A percentile compares a stretch with the other conserved stretches of the same genome.
These are phyloP conservation scores for Uromys caudimaculatus DNA, from an alignment of 2,797 vertebrate species.

Conservation along the genomic window DNA sequence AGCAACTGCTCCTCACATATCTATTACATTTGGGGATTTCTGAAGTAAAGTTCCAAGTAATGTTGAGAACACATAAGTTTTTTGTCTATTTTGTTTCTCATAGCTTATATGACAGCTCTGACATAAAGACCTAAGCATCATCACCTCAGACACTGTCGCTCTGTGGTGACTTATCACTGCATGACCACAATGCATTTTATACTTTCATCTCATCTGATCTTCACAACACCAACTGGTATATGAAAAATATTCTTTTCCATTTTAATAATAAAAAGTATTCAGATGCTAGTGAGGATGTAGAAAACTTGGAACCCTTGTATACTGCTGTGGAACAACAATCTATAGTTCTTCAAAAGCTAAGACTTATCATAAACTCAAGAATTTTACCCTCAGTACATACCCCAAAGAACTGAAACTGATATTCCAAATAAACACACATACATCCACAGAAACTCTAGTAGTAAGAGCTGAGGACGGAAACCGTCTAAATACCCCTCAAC, in stretches of 20 bases:
- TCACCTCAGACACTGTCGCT: neutral
- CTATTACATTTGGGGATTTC: neutral
- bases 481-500: neutral
- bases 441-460: constrained; percentile 7
- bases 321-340: neutral
- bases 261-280: constrained; percentile 21
- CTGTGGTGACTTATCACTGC: neutral
- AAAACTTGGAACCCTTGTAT: constrained; percentile 3
- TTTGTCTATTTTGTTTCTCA: constrained; percentile 28
- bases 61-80: constrained; percentile 30
- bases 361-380: constrained; percentile 13
- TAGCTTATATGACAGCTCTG: constrained; percentile 11
- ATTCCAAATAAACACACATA: constrained; percentile 50
- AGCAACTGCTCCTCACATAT: constrained; percentile 7
- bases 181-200: constrained; percentile 6
- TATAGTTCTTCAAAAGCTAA: constrained; percentile 55
- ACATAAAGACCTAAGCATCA: neutral
- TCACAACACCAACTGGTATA: constrained; percentile 16
- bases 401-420: constrained; percentile 42
- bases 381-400: constrained; percentile 27
- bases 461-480: neutral
- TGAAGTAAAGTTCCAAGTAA: neutral
- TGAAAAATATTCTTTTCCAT: constrained; percentile 47
- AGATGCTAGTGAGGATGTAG: neutral
- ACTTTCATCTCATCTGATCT: constrained; percentile 10